A percentile compares a stretch with the other conserved stretches of the same genome.
Evolutionary conservation across 2,797 vertebrate species (phyloP).

Genomic region (Alauda arvensis): DNA sequence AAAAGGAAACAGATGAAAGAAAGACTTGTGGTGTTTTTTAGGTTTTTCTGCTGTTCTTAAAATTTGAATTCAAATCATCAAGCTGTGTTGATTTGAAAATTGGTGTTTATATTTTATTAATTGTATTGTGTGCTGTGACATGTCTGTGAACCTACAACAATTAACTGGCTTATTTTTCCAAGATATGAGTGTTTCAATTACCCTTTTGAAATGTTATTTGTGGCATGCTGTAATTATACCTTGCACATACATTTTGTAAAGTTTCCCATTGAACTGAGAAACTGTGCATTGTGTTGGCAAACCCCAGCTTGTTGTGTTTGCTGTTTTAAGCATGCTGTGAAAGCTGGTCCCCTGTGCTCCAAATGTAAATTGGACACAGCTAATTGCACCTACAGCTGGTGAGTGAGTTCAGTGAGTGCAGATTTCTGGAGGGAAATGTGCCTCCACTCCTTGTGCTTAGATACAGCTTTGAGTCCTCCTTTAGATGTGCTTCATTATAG

Average conservation of each 20-base stretch:
- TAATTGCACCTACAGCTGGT: slow-evolving; percentile 35
- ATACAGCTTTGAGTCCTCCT: neutral
- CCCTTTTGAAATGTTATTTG: slow-evolving; percentile 35
- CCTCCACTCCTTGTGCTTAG: neutral
- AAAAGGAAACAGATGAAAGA: neutral
- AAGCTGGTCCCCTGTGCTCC: slow-evolving; percentile 27
- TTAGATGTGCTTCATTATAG: neutral
- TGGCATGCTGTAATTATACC: slow-evolving; percentile 26
- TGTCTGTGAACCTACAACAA: neutral
- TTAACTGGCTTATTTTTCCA: slow-evolving; percentile 32
- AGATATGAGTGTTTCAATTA: slow-evolving; percentile 28
- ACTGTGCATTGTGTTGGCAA: slow-evolving; percentile 7
- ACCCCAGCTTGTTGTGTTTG: slow-evolving; percentile 23
- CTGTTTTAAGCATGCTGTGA: slow-evolving; percentile 20
- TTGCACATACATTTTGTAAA: slow-evolving; percentile 21
- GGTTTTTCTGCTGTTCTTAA: neutral
- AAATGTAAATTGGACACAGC: slow-evolving; percentile 51
- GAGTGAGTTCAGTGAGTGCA: neutral
- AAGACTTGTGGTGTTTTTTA: neutral
- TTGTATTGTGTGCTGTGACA: slow-evolving; percentile 26
- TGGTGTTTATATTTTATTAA: slow-evolving; percentile 37
- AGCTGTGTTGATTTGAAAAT: slow-evolving; percentile 46
- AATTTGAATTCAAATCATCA: slow-evolving; percentile 22
- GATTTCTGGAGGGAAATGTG: slow-evolving; percentile 22
- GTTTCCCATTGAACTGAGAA: slow-evolving; percentile 22